A percentile compares a stretch with the other conserved stretches of the same genome.
Evolutionary conservation across 2,888 invertebrate species (phyloP).

Genomic region (Hirtodrosophila cameraria): DNA sequence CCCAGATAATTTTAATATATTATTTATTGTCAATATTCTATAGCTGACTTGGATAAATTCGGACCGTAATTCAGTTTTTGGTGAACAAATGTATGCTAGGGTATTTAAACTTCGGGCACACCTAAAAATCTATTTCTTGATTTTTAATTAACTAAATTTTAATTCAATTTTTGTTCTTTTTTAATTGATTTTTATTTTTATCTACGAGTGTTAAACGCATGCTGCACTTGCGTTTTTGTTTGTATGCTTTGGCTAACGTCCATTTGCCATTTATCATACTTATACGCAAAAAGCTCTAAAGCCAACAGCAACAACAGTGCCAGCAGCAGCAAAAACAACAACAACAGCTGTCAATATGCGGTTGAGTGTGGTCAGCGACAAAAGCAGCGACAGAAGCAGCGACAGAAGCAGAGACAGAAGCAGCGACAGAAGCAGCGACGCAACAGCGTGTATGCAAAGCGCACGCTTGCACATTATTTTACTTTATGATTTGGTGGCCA

Average conservation of each 20-base stretch:
- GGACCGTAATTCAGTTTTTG: too few relatives aligned
- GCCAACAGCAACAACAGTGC: slow-evolving; percentile 1
- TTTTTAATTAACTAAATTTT: background rate
- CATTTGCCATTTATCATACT: slow-evolving; percentile 40
- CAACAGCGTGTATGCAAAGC: slow-evolving; percentile 37
- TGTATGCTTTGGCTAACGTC: slow-evolving; percentile 19
- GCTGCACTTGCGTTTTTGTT: slow-evolving; percentile 10
- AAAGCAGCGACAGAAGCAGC: slow-evolving; percentile 15
- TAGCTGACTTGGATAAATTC: too few relatives aligned
- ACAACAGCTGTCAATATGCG: slow-evolving; percentile 47
- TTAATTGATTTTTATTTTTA: slow-evolving; percentile 5
- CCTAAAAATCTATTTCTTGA: too few relatives aligned
- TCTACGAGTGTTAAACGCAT: background rate
- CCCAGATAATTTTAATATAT: too few relatives aligned
- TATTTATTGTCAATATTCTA: too few relatives aligned
- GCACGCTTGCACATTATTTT: slow-evolving; percentile 22
- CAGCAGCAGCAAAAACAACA: slow-evolving; percentile 18
- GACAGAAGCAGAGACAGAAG: slow-evolving; percentile 36
- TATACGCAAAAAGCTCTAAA: slow-evolving; percentile 32
- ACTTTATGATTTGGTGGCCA: slow-evolving; percentile 10
- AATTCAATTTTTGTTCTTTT: background rate
- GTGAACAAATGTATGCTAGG: too few relatives aligned
- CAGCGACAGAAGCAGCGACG: slow-evolving; percentile 37
- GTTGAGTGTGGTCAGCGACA: slow-evolving; percentile 70
- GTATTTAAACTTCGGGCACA: too few relatives aligned